A percentile compares a stretch with the other conserved stretches of the same genome.
phyloP scores from a whole-genome alignment of 1,140 invertebrate genomes.

The Camponotus pennsylvanicus region DNA sequence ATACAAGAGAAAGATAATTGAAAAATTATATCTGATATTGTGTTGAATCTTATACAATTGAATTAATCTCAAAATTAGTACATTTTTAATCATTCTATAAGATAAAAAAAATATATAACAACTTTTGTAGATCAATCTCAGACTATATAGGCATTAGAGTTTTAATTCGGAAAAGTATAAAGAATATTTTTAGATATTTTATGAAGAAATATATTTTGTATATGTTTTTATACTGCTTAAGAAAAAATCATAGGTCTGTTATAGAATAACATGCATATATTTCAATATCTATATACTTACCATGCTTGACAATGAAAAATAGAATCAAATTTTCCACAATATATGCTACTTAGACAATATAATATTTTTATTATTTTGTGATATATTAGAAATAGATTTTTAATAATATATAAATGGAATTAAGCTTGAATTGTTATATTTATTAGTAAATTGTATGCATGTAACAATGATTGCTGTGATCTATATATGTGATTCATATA shows the following conservation, averaged over 20 bases:
- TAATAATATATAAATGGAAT: constrained; percentile 53
- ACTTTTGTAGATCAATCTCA: not conserved
- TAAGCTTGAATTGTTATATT: constrained; percentile 70
- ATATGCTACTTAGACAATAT: constrained; percentile 8
- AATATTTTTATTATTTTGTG: constrained; percentile 31
- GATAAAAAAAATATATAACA: not conserved
- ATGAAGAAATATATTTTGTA: constrained; percentile 36
- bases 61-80: constrained; percentile 32
- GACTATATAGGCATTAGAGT: not conserved
- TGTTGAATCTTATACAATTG: constrained; percentile 40
- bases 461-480: constrained; percentile 74
- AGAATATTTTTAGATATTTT: constrained; percentile 42
- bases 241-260: not conserved
- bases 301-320: constrained; percentile 4
- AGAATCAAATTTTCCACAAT: not conserved
- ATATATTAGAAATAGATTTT: constrained; percentile 37
- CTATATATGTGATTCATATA: constrained; percentile 52
- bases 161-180: constrained; percentile 21
- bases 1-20: constrained; percentile 70
- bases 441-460: constrained; percentile 76
- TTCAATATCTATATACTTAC: constrained; percentile 31
- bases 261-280: not conserved
- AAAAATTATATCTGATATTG: constrained; percentile 51
- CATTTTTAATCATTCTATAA: constrained; percentile 17
- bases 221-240: constrained; percentile 27